A percentile compares a stretch with the other conserved stretches of the same genome.
Evolutionary conservation across 2,797 vertebrate species (phyloP).

Genomic region (Picus viridis): DNA sequence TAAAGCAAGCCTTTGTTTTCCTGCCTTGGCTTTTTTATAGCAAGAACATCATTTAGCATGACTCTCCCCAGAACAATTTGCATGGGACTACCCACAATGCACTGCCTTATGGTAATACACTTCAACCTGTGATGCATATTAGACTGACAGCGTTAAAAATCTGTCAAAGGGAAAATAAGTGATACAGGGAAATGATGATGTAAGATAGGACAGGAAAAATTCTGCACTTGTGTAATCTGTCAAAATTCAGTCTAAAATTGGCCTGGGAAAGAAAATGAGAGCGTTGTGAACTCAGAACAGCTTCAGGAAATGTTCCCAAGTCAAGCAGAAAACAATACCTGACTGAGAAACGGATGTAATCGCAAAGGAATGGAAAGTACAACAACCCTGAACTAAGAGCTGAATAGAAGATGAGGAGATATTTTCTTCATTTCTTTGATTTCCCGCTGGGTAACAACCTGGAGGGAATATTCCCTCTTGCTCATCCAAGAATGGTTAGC

Average conservation of each 20-base stretch:
- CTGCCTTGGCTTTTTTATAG: background rate
- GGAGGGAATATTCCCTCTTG: conserved; percentile 14
- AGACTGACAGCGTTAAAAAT: conserved; percentile 53
- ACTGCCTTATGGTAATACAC: conserved; percentile 47
- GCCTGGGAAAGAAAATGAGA: conserved; percentile 33
- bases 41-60: conserved; percentile 27
- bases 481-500: background rate
- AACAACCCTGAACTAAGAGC: conserved; percentile 39
- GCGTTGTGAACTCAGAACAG: background rate
- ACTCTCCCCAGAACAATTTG: conserved; percentile 61
- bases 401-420: conserved; percentile 11
- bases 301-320: conserved; percentile 36
- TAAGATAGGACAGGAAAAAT: conserved; percentile 47
- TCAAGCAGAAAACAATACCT: conserved; percentile 59
- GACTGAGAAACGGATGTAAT: conserved; percentile 32
- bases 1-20: background rate
- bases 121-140: conserved; percentile 43
- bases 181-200: conserved; percentile 62
- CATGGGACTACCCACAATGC: conserved; percentile 67
- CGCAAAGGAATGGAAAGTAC: background rate
- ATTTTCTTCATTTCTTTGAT: conserved; percentile 36
- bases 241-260: conserved; percentile 40
- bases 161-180: conserved; percentile 61
- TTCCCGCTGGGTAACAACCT: background rate
- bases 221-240: conserved; percentile 27